Percentiles rank a stretch among this genome's conserved stretches.
Conservation (phyloP, 2,797 vertebrate species). For the Borostomias antarcticus region DNA sequence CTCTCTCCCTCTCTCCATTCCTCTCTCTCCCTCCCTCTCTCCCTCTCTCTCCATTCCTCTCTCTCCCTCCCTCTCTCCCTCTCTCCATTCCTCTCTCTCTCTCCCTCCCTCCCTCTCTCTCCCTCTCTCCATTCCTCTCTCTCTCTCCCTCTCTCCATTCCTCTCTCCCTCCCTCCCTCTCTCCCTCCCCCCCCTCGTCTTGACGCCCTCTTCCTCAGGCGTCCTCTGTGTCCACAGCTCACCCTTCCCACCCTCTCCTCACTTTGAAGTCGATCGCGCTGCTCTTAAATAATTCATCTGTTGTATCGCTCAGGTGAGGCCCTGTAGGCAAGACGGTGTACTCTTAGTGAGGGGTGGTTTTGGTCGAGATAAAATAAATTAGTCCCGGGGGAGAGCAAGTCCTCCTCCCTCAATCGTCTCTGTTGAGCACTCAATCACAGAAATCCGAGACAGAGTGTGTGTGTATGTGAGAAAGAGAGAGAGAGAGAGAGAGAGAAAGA, state of each 20-base stretch:
- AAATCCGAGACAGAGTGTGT: neutral
- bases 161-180: neutral
- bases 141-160: neutral
- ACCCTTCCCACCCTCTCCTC: neutral
- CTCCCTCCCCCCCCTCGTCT: too few relatives aligned
- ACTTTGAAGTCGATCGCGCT: constrained; percentile 10
- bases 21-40: neutral
- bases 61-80: neutral
- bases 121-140: too few relatives aligned
- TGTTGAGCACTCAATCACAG: neutral
- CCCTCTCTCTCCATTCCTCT: too few relatives aligned
- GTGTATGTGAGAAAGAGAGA: neutral
- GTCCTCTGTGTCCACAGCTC: neutral
- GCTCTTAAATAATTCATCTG: constrained; percentile 24
- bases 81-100: too few relatives aligned
- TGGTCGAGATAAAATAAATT: neutral
- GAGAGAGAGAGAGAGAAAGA: neutral
- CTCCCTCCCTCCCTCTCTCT: neutral
- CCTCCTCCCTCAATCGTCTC: too few relatives aligned
- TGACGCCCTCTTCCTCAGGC: constrained; percentile 12
- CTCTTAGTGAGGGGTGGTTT: too few relatives aligned
- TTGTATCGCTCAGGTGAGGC: too few relatives aligned
- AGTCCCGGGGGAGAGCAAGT: neutral
- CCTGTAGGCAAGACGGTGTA: too few relatives aligned
- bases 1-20: too few relatives aligned